Conservation (phyloP, 2,888 invertebrate genomes). For the Sabatieria punctata region DNA sequence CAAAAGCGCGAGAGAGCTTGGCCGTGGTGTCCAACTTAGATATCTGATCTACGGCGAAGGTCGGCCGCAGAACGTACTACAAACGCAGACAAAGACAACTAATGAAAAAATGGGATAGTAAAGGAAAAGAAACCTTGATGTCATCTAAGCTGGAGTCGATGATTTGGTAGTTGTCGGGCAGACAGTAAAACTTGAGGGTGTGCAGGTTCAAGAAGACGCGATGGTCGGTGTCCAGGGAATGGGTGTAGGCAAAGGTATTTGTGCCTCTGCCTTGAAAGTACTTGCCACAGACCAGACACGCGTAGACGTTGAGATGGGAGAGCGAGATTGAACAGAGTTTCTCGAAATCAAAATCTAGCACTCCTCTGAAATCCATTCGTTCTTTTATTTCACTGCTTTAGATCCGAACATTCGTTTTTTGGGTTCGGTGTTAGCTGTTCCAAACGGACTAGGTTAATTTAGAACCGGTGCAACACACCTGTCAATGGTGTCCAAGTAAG, state of each 20-base stretch:
- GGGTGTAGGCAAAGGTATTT: conserved; percentile 95
- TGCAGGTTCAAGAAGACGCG: conserved; percentile 93
- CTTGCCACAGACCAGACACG: conserved; percentile 95
- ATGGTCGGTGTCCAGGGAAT: conserved; percentile 91
- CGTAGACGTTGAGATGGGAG: conserved; percentile 96
- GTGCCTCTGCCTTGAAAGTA: conserved; percentile 89
- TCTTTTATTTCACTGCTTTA: too few species aligned
- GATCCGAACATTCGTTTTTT: too few species aligned
- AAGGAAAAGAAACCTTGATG: conserved; percentile 46
- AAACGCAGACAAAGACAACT: conserved; percentile 11
- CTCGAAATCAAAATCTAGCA: conserved; percentile 97
- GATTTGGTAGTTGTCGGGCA: conserved; percentile 98
- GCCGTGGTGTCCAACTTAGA: conserved; percentile 49
- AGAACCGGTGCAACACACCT: too few species aligned
- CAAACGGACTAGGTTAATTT: too few species aligned
- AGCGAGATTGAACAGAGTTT: conserved; percentile 93
- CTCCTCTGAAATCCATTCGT: conserved; percentile 48
- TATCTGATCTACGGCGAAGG: conserved; percentile 68
- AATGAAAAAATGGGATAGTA: background rate
- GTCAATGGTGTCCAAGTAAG: conserved; percentile 94
- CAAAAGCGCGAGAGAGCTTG: conserved; percentile 80
- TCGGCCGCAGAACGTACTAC: conserved; percentile 84
- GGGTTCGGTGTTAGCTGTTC: too few species aligned
- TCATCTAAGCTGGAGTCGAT: conserved; percentile 89
- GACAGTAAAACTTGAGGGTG: conserved; percentile 89